Evolutionary conservation across 2,888 invertebrate genomes (phyloP), one percentile per base, ranked within the genome.

Genomic region (Glyphotaelius pellucidus): DNA sequence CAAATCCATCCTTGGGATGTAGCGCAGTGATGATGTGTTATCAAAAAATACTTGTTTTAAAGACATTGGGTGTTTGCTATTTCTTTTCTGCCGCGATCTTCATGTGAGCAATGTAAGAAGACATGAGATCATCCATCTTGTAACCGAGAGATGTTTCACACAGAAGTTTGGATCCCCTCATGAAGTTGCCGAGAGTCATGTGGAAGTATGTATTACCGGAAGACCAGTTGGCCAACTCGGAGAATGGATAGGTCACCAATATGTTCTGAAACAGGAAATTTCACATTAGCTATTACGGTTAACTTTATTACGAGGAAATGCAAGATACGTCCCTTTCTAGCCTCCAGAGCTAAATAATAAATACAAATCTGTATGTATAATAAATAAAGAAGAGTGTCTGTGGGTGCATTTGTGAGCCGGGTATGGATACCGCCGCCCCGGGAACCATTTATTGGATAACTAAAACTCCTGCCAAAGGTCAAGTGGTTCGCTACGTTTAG

Each of bases 151-250:
- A 97, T 5, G 99, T 99, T 96, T 99, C 99, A 95, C 98, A 99
- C 2, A 99, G 96, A 92, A 98, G 96, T 95, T 99, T 99, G 47
- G 98, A 98, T 91, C 99, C 99, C 86, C 98, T 97, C 94, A 99
- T 97, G 95, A 99, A 97, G 95, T 98, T 99, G n/a, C 99, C 99
- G 94, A 99, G 98, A 0, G 99, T 98, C 96, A 99, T 97, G 94
- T 98, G 98, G 96, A 99, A 99, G 95, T 98, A 99, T 0, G 98
- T 99, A 95, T 99, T 99, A 19, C 99, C 99, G 14, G 98, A 98
- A 84, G 98, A 99, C 99, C 99, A 99, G 95, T 99, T 99, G 90
- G 98, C 98, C 93, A 99, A 96, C 94, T 98, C 98, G 1, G 98
- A 97, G 95, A 98, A 99, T 38, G 98, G 98, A 95, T 99, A 98